These are phyloP conservation scores for Leptatherina wallacei DNA, from an alignment of 2,797 vertebrate species.

Conservation along the genomic window DNA sequence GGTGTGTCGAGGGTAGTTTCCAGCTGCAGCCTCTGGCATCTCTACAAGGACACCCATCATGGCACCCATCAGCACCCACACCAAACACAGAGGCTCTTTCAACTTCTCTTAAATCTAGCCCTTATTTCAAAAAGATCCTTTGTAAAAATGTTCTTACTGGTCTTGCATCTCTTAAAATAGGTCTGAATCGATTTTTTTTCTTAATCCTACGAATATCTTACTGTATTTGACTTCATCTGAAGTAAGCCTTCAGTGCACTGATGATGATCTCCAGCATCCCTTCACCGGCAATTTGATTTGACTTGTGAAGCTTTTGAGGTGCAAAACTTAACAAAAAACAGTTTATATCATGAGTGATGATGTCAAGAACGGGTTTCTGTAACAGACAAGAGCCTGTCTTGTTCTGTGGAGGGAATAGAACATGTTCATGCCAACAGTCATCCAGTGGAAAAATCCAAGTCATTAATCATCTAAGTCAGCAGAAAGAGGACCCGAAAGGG, in stretches of 20 bases:
- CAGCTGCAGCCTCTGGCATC: constrained; percentile 62
- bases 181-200: not conserved
- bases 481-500: constrained; percentile 12
- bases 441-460: constrained; percentile 61
- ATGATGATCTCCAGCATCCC: not conserved
- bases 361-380: constrained; percentile 26
- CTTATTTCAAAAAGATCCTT: not conserved
- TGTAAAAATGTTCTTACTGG: not conserved
- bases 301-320: constrained; percentile 7
- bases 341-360: constrained; percentile 23
- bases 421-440: constrained; percentile 63
- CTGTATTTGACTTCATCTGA: not conserved
- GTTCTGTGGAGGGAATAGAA: constrained; percentile 52
- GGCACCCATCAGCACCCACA: constrained; percentile 41
- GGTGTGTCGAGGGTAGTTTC: constrained; percentile 71
- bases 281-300: not conserved
- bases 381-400: constrained; percentile 52
- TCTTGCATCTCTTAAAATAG: not conserved
- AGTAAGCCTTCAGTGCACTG: not conserved
- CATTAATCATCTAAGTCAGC: constrained; percentile 59
- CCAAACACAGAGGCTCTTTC: constrained; percentile 19
- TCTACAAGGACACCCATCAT: constrained; percentile 55
- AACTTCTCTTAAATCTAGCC: not conserved
- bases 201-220: not conserved
- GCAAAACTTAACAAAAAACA: not conserved